These are phyloP conservation scores for Stomatorhinus walkeri DNA, from an alignment of 2,797 vertebrate species.

Conservation along the genomic window DNA sequence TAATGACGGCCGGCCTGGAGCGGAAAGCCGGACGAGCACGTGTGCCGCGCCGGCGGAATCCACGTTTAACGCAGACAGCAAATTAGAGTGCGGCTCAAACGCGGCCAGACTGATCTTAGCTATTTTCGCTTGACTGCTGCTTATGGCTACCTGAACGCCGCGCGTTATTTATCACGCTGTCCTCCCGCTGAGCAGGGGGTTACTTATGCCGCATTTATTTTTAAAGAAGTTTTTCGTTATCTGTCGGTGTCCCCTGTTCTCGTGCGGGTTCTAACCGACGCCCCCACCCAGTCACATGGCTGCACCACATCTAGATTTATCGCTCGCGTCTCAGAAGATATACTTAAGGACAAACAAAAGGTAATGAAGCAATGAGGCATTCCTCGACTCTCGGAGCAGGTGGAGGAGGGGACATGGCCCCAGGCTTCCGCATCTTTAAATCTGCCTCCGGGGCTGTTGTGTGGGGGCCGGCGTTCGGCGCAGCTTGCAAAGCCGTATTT, in stretches of 20 bases:
- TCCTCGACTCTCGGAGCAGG: background rate
- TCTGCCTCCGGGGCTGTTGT: background rate
- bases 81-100: background rate
- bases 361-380: background rate
- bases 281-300: background rate
- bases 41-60: background rate
- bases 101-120: background rate
- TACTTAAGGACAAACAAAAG: background rate
- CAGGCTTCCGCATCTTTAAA: background rate
- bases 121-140: constrained; percentile 7
- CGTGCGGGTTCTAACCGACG: background rate
- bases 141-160: background rate
- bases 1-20: background rate
- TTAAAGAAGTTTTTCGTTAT: background rate
- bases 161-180: constrained; percentile 14
- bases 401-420: background rate
- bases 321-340: background rate
- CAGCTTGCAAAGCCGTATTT: background rate
- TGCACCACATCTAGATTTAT: background rate
- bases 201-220: constrained; percentile 17
- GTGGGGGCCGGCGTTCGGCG: background rate
- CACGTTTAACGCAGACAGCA: background rate
- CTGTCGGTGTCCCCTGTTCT: background rate
- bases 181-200: background rate
- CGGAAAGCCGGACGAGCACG: background rate